phyloP scores from a whole-genome alignment of 1,140 invertebrate species.

The Mactra quadrangularis region DNA sequence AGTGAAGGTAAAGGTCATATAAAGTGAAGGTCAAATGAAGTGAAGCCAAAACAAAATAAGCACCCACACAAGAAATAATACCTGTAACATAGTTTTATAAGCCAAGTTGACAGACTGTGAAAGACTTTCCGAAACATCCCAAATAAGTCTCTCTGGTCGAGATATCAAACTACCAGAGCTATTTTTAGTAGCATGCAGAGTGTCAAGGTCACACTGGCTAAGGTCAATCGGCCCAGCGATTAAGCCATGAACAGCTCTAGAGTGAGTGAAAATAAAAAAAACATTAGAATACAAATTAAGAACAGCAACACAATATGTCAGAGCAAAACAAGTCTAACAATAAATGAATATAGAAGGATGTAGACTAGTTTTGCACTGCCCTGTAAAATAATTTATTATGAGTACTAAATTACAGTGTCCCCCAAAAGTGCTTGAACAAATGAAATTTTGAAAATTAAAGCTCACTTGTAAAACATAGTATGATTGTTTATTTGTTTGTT shows the following conservation, averaged over 20 bases:
- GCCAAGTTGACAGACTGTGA: slow-evolving; percentile 26
- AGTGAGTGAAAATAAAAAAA: background rate
- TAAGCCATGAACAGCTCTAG: slow-evolving; percentile 42
- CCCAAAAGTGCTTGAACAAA: too few species aligned
- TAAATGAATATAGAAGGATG: too few species aligned
- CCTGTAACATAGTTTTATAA: slow-evolving; percentile 29
- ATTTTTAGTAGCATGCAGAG: slow-evolving; percentile 46
- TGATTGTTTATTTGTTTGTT: too few species aligned
- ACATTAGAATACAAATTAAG: background rate
- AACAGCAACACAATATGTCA: background rate
- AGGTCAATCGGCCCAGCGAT: slow-evolving; percentile 19
- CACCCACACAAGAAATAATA: slow-evolving; percentile 5
- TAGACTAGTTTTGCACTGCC: too few species aligned
- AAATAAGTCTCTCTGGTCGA: slow-evolving; percentile 43
- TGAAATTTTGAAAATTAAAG: too few species aligned
- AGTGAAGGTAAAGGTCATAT: too few species aligned
- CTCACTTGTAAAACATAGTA: too few species aligned
- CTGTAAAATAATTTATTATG: background rate
- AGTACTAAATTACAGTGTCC: too few species aligned
- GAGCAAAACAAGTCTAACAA: too few species aligned
- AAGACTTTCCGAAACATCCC: slow-evolving; percentile 44
- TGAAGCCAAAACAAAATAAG: too few species aligned
- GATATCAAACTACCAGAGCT: slow-evolving; percentile 20
- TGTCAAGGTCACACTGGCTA: slow-evolving; percentile 23
- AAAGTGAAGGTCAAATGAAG: too few species aligned